Conservation (phyloP, 2,888 invertebrate species). For the Nasonia oneida region DNA sequence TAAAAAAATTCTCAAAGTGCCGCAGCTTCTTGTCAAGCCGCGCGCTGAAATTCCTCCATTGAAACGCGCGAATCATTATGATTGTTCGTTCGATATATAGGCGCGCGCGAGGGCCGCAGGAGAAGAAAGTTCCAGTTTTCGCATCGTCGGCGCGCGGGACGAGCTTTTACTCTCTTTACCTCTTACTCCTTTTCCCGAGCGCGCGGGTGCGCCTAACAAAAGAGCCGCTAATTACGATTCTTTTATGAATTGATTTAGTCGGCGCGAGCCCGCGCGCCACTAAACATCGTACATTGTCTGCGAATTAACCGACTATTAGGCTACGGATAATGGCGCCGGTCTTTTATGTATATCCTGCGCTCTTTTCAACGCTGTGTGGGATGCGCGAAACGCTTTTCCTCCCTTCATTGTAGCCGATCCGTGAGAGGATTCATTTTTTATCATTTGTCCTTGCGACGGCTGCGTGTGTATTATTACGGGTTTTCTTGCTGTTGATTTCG, state of each 20-base stretch:
- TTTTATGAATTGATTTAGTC: constrained; percentile 78
- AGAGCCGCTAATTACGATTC: constrained; percentile 77
- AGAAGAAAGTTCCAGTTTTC: constrained; percentile 72
- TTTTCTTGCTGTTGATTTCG: not conserved
- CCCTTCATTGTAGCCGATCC: constrained; percentile 41
- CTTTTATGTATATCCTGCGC: constrained; percentile 64
- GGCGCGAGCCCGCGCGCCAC: constrained; percentile 68
- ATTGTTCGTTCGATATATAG: constrained; percentile 65
- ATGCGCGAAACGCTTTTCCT: constrained; percentile 18
- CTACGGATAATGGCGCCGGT: constrained; percentile 73
- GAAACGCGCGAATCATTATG: constrained; percentile 66
- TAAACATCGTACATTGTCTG: constrained; percentile 77
- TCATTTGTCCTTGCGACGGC: constrained; percentile 25
- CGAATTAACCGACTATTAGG: constrained; percentile 77
- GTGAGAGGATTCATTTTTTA: constrained; percentile 51
- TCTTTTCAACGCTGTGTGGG: constrained; percentile 19
- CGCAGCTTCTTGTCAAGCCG: constrained; percentile 16
- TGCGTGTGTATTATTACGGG: no score
- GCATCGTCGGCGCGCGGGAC: constrained; percentile 42
- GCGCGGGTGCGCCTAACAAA: constrained; percentile 70
- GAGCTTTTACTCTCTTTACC: constrained; percentile 58
- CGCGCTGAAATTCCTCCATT: no score
- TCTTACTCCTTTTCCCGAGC: constrained; percentile 65
- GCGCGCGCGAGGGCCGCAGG: constrained; percentile 64
- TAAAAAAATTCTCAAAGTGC: constrained; percentile 38